phyloP scores from a whole-genome alignment of 2,888 invertebrate species.

The Lymantria dispar region DNA sequence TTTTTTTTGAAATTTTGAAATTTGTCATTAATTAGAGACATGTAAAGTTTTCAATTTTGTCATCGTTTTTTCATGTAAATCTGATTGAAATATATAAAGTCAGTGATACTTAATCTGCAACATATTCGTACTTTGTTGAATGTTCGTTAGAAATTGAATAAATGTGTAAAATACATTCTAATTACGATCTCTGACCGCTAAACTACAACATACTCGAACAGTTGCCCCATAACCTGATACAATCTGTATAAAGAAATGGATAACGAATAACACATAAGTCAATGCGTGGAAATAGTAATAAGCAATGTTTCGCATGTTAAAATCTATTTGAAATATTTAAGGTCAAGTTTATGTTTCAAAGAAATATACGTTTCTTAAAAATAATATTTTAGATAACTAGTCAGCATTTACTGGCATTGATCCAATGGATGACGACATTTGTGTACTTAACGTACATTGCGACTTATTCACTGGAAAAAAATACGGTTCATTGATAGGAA shows the following conservation, averaged over 20 bases:
- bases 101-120: too few relatives aligned
- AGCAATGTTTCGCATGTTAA: not conserved
- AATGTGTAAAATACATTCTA: too few relatives aligned
- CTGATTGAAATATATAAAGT: too few relatives aligned
- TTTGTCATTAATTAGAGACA: too few relatives aligned
- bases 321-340: not conserved
- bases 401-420: not conserved
- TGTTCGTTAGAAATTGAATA: too few relatives aligned
- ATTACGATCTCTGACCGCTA: too few relatives aligned
- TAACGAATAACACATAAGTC: not conserved
- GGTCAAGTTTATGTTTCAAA: not conserved
- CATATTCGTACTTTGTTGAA: too few relatives aligned
- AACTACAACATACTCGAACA: too few relatives aligned
- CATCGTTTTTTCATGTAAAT: too few relatives aligned
- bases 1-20: too few relatives aligned
- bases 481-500: not conserved
- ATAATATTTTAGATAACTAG: not conserved
- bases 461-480: not conserved
- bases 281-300: not conserved
- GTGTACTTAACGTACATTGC: not conserved
- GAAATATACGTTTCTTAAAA: not conserved
- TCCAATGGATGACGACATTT: not conserved
- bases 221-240: too few relatives aligned
- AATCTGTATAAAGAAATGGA: not conserved
- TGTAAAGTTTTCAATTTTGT: too few relatives aligned